These are phyloP conservation scores for Drosophila percnosoma DNA, from an alignment of 2,888 invertebrate genomes.

Conservation along the genomic window DNA sequence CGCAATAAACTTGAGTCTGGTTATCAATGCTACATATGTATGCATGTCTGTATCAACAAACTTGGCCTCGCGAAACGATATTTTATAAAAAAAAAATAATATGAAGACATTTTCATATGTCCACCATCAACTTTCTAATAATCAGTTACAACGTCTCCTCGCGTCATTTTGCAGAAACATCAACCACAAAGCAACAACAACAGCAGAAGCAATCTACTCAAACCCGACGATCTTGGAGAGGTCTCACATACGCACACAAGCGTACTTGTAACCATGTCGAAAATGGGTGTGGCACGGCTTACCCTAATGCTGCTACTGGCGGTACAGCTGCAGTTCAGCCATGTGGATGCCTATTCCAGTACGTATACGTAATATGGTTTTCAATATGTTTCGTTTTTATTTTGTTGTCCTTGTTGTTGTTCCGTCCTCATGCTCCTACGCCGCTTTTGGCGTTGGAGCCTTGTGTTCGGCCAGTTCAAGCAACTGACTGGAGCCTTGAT, in stretches of 20 bases:
- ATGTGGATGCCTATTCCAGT: slow-evolving; percentile 84
- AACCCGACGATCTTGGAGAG: background rate
- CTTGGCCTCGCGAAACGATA: slow-evolving; percentile 42
- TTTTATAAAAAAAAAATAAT: slow-evolving; percentile 28
- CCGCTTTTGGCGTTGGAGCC: slow-evolving; percentile 12
- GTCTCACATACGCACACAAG: slow-evolving; percentile 10
- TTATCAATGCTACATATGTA: slow-evolving; percentile 64
- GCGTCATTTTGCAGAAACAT: slow-evolving; percentile 27
- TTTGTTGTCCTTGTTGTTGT: slow-evolving; percentile 25
- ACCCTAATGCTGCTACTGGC: slow-evolving; percentile 41
- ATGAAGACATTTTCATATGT: slow-evolving; percentile 29
- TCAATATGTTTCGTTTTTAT: background rate
- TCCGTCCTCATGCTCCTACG: background rate
- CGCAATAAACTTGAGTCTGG: slow-evolving; percentile 69
- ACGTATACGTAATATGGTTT: slow-evolving; percentile 70
- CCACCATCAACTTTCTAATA: slow-evolving; percentile 5
- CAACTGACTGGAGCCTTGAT: background rate
- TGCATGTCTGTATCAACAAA: slow-evolving; percentile 58
- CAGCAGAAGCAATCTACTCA: slow-evolving; percentile 10
- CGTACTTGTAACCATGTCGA: slow-evolving; percentile 1
- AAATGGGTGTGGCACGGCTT: slow-evolving; percentile 55
- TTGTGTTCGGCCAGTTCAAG: background rate
- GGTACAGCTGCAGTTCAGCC: slow-evolving; percentile 74
- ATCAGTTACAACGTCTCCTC: background rate
- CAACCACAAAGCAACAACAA: slow-evolving; percentile 4